phyloP scores from a whole-genome alignment of 1,140 invertebrate species.

The Scaptomyza pallida region DNA sequence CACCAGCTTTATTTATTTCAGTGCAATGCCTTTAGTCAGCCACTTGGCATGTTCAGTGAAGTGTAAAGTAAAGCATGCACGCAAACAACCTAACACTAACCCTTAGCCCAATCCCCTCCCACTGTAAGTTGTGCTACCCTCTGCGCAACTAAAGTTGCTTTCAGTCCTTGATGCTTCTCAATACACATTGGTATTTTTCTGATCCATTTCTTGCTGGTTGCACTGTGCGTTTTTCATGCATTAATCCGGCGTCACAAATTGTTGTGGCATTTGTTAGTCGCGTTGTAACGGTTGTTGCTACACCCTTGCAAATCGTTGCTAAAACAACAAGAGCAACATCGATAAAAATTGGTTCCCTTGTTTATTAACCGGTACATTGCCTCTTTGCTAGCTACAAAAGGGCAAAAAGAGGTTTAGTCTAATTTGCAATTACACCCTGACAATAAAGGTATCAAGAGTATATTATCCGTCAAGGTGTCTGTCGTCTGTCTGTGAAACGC shows the following conservation, averaged over 20 bases:
- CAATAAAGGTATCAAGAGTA: too few relatives aligned
- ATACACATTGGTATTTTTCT: conserved; percentile 37
- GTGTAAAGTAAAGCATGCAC: conserved; percentile 53
- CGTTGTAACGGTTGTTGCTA: conserved; percentile 24
- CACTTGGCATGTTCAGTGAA: conserved; percentile 56
- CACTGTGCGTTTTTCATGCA: conserved; percentile 57
- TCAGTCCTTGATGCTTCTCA: not conserved
- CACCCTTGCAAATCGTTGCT: conserved; percentile 38
- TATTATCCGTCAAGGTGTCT: too few relatives aligned
- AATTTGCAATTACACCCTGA: too few relatives aligned
- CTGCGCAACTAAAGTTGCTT: conserved; percentile 43
- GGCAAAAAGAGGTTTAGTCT: too few relatives aligned
- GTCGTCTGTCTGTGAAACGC: too few relatives aligned
- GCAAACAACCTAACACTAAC: conserved; percentile 4
- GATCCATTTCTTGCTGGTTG: conserved; percentile 43
- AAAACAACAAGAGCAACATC: conserved; percentile 6
- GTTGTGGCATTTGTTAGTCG: conserved; percentile 58
- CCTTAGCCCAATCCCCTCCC: not conserved
- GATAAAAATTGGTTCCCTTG: not conserved
- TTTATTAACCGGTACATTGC: too few relatives aligned
- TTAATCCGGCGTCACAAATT: conserved; percentile 65
- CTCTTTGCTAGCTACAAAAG: too few relatives aligned
- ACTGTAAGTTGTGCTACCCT: not conserved
- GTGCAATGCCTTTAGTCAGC: conserved; percentile 7
- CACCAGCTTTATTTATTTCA: not conserved